A percentile compares a stretch with the other conserved stretches of the same genome.
These are phyloP conservation scores for Macroglossus sobrinus DNA, from an alignment of 2,113 vertebrate species.

Conservation along the genomic window DNA sequence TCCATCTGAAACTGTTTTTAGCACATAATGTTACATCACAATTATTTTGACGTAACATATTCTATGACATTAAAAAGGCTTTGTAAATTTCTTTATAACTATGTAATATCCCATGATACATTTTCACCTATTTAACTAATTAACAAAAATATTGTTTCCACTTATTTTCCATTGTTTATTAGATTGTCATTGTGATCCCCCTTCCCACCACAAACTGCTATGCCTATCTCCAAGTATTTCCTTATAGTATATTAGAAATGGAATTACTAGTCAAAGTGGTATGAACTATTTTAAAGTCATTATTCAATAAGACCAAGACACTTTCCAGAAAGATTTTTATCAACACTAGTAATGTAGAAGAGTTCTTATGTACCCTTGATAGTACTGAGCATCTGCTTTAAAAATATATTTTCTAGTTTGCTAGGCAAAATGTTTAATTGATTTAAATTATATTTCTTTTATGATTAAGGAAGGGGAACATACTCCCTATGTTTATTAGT, in stretches of 20 bases:
- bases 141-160: not conserved
- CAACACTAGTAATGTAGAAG: not conserved
- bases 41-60: constrained; percentile 6
- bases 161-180: constrained; percentile 13
- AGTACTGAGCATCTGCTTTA: not conserved
- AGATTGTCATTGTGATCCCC: not conserved
- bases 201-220: not conserved
- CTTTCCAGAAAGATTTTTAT: constrained; percentile 22
- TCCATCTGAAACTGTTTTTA: not conserved
- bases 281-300: not conserved
- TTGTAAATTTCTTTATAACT: constrained; percentile 21
- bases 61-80: not conserved
- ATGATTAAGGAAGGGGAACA: not conserved
- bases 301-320: constrained; percentile 38
- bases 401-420: not conserved
- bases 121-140: not conserved
- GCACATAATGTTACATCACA: not conserved
- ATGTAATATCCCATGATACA: not conserved
- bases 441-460: not conserved
- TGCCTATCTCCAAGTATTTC: constrained; percentile 1
- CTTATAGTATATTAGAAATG: not conserved
- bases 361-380: not conserved
- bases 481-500: not conserved
- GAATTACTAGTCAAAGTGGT: constrained; percentile 34
- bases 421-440: not conserved